These are phyloP conservation scores for Platorchestia sp. DNA, from an alignment of 1,140 invertebrate genomes.

Conservation along the genomic window DNA sequence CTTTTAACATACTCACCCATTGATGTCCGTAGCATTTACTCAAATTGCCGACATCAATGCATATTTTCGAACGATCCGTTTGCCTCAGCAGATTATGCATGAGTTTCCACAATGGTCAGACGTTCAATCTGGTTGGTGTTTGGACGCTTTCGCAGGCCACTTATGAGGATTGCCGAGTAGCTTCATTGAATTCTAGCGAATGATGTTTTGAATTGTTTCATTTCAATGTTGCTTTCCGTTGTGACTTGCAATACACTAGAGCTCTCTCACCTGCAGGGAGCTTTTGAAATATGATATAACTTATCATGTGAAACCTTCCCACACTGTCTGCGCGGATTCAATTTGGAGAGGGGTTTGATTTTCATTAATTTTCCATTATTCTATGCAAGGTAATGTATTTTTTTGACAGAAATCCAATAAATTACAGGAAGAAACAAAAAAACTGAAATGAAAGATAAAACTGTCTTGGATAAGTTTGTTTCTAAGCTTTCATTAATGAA, in stretches of 20 bases:
- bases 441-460: neutral
- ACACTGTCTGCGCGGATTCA: too few relatives aligned
- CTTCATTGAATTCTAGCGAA: neutral
- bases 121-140: neutral
- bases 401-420: neutral
- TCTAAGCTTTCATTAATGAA: too few relatives aligned
- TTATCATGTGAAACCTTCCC: neutral
- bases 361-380: neutral
- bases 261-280: neutral
- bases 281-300: neutral
- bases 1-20: neutral
- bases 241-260: neutral
- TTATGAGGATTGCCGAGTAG: neutral
- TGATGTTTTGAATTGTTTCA: neutral
- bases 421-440: neutral
- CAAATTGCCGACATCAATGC: neutral
- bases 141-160: neutral
- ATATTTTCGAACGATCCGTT: neutral
- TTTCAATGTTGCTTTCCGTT: neutral
- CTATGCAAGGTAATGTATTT: neutral
- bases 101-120: neutral
- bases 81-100: neutral
- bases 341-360: neutral
- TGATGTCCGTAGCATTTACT: neutral
- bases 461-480: too few relatives aligned